Percentiles rank a stretch among this genome's conserved stretches.
These are phyloP conservation scores for Dolichomitus sp. DNA, from an alignment of 2,888 invertebrate species.

Conservation along the genomic window DNA sequence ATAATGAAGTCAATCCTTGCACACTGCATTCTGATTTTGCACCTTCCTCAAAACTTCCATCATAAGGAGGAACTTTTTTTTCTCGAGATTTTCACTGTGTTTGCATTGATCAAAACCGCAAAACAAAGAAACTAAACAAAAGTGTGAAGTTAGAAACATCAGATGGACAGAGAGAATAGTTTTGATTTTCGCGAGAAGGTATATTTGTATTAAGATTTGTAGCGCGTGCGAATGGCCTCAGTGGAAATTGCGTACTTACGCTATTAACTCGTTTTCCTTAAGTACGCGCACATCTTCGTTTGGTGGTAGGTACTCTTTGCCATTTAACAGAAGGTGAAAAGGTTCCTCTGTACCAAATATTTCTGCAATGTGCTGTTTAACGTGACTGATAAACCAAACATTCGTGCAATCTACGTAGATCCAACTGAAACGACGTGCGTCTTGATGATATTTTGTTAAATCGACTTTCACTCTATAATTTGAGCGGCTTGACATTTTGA, in stretches of 20 bases:
- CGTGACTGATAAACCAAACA: constrained; percentile 76
- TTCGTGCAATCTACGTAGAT: constrained; percentile 79
- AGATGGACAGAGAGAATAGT: background rate
- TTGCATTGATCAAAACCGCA: no score
- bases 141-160: background rate
- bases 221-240: background rate
- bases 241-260: constrained; percentile 63
- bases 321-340: constrained; percentile 80
- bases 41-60: no score
- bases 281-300: constrained; percentile 82
- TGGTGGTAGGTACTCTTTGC: constrained; percentile 81
- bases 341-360: constrained; percentile 81
- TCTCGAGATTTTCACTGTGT: no score
- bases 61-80: no score
- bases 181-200: background rate
- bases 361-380: constrained; percentile 80
- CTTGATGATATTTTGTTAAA: constrained; percentile 77
- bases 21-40: no score
- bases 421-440: constrained; percentile 77
- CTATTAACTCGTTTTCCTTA: constrained; percentile 72
- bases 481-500: constrained; percentile 46
- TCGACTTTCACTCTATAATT: constrained; percentile 81
- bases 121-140: background rate
- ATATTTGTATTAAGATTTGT: background rate
- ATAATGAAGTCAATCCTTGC: constrained; percentile 1